Base-by-base conservation (phyloP, 2,888 invertebrate genomes). In the Anaspis maculata region DNA sequence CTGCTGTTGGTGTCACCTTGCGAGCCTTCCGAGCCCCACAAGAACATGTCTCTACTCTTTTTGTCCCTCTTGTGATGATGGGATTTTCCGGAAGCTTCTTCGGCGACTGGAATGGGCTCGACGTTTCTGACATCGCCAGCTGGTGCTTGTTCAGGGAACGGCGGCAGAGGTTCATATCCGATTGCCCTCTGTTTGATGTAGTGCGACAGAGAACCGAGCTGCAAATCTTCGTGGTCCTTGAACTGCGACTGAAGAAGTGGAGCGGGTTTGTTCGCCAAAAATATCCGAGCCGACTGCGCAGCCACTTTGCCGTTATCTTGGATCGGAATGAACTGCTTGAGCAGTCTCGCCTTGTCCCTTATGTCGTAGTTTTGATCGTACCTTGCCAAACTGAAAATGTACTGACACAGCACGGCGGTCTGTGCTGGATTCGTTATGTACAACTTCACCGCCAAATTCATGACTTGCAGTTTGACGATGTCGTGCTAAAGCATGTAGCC, bases 361-460 rank as follows among this genome's bases (percentile, higher is more conserved):
- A 98, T 92, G 68, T 98, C 97, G 61, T 97, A 98, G 67, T 92
- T 94, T 49, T 86, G 84, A 72, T 98, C 98, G 64, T 97, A 98
- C 49, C 92, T 84, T 1, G 97, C 95, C 53, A 98, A 70, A 47
- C 82, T 88, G 56, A 97, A 84, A 24, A 97, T 84, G 66, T 98
- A 97, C 60, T 90, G 89, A 52, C 89, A 88, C 31, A 97, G 72
- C 3, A 89, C 70, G 36, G 80, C 74, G 0, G 91, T 92, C 67
- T 88, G 92, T 38, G 82, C 77, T 3, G 88, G 81, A 60, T 89
- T 88, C 12, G 86, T 89, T 29, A 96, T 72, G 53, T 82, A 91
- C 13, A 99, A 72, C 61, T 97, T 97, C 2, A 95, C 87, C 0
- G 95, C 89, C 42, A 99, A 69, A 57, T 96, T 98, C 23, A 99